phyloP scores from a whole-genome alignment of 2,797 vertebrate genomes.

The Diglossa cyanea region DNA sequence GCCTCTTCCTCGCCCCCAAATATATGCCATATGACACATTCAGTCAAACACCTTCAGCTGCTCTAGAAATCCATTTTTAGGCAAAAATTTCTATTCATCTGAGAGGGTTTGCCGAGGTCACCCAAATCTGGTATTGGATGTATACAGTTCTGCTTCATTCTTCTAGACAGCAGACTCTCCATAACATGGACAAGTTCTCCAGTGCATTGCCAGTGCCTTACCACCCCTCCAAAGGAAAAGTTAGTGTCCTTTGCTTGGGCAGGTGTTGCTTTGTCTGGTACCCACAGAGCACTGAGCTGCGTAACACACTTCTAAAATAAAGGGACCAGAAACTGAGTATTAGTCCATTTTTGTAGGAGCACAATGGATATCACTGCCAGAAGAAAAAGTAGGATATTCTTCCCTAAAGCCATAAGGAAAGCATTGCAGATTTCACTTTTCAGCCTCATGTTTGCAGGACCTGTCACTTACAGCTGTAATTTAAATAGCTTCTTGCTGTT shows the following conservation, averaged over 20 bases:
- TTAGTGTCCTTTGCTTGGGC: neutral
- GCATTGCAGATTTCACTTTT: neutral
- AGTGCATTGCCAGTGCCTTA: neutral
- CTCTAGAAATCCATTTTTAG: neutral
- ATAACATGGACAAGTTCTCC: rapidly evolving
- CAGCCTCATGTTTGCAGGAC: neutral
- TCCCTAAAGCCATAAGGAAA: neutral
- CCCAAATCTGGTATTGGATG: neutral
- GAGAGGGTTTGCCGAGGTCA: neutral
- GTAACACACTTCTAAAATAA: neutral
- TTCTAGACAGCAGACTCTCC: neutral
- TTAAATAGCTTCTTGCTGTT: neutral
- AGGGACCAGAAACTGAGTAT: neutral
- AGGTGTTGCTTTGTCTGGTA: neutral
- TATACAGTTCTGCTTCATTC: neutral
- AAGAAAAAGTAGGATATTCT: neutral
- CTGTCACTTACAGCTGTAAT: neutral
- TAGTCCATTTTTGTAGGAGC: neutral
- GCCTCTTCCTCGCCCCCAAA: neutral
- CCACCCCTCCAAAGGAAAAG: neutral
- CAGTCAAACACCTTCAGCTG: neutral
- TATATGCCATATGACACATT: rapidly evolving
- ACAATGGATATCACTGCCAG: neutral
- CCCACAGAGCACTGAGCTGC: neutral
- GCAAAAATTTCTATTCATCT: neutral